Base-by-base conservation (phyloP, 2,888 invertebrate species). In the Conops quadrifasciatus region DNA sequence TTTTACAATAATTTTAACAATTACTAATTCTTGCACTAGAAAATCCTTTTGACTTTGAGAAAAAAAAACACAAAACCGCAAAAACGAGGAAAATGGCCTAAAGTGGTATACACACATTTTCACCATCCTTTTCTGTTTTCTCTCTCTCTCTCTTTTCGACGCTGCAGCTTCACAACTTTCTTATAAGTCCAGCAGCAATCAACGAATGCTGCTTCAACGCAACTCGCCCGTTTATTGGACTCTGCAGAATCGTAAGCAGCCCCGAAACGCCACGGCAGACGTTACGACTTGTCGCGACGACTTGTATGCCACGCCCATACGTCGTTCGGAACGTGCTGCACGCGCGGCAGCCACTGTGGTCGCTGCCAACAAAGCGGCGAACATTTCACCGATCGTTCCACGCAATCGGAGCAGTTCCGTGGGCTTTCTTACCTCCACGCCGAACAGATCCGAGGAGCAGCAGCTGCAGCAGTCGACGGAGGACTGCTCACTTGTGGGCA, bases 371-470 rank as follows among this genome's bases (percentile, higher is more conserved):
- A 74, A 28, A 15, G 67, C 49, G 1, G 47, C 49, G 76, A 76
- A 87, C 83, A 89, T 91, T 82, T 92, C 92, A 58, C 92, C 92
- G 9, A 91, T 91, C 75, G 91, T 91, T 83, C 91, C 91, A 4
- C 85, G 90, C 73, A 88, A 87, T 76, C 83, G 88, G 11, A 88
- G 87, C 16, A 85, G 60, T 24, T 68, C 68, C 13, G 89, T 28
- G 91, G 85, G 89, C 30, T 91, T 92, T 77, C 89, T 90, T 82
- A 90, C 92, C 30, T 92, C 92, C 15, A 92, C 92, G 21, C 92
- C 92, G 13, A 89, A 90, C 1, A 80, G 80, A 30, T 59, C 71
- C 65, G 75, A 74, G 51, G 72, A 75, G 24, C 67, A 71, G 68
- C 56, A 75, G n/a, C n/a, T n/a, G 24, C 67, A 71, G 68, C 36